Base-by-base conservation (phyloP, 2,888 invertebrate genomes). In the Xestobium rufovillosum region DNA sequence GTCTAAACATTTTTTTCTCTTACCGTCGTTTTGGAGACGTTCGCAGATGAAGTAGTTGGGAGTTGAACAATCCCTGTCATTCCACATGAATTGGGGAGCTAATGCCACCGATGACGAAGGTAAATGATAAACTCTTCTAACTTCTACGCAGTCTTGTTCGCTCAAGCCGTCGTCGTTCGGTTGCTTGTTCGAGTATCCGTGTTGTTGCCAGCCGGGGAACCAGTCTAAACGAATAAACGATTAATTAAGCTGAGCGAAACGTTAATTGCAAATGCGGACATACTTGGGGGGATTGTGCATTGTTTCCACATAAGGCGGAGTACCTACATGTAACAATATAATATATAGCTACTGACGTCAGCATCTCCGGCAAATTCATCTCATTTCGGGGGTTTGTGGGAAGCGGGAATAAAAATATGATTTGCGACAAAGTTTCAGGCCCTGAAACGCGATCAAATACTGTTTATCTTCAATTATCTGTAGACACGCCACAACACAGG, bases 131-230 rank as follows among this genome's bases (percentile, higher is more conserved):
- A 74, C 70, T 29, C 80, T 67, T 4, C 86, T 66, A 4, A 83
- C 71, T 59, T 88, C 87, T 37, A 87, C 81, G 62, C 87, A 88
- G 65, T 87, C 85, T 60, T 86, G 84, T 3, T 79, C 76, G 13
- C 83, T 81, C 8, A 83, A 72, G 1, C 85, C 85, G 56, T 87
- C 87, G 59, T 87, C 87, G 58, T 84, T 87, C 0, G 87, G 87
- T 58, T 87, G 86, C 27, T 69, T 66, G 53, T 75, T 76, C 53
- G 73, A 75, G 45, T 76, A 67, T 29, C 75, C 75, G 60, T 78
- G 78, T 47, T 79, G 75, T 3, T 76, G 68, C 83, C 83, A 86
- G 1, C 86, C 86, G 3, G 82, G 80, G 59, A 86, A 87, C 87
- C 87, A 88, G 62, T 86, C 86, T 87, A 43, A 41, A 39, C 8